phyloP scores from a whole-genome alignment of 2,797 vertebrate species.

The Bryconaethiops microstoma region DNA sequence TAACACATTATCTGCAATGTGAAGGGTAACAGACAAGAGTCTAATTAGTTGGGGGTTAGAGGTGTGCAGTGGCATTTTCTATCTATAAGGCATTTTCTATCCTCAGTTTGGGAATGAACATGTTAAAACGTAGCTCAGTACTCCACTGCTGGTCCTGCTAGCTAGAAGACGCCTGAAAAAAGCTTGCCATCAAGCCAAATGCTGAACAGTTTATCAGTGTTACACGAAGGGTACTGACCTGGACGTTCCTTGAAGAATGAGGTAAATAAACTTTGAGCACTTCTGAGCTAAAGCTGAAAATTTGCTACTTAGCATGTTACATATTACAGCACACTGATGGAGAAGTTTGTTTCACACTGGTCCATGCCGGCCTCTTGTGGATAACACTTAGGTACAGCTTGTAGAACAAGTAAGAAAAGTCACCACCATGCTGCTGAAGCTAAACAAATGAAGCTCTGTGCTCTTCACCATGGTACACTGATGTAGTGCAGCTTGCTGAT shows the following conservation, averaged over 20 bases:
- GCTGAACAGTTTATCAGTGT: too few species aligned
- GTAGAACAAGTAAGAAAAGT: not conserved
- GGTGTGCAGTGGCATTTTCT: too few species aligned
- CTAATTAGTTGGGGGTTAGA: too few species aligned
- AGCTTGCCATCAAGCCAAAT: too few species aligned
- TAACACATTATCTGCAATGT: too few species aligned
- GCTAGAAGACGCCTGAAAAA: too few species aligned
- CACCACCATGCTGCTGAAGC: not conserved
- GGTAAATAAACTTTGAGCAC: conserved; percentile 1
- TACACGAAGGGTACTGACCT: not conserved
- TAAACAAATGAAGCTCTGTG: not conserved
- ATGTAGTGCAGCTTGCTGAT: not conserved
- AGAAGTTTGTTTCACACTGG: not conserved
- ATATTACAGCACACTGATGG: not conserved
- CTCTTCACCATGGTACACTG: not conserved
- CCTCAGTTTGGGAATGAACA: too few species aligned
- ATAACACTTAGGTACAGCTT: not conserved
- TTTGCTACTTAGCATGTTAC: not conserved
- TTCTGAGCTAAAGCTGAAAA: not conserved
- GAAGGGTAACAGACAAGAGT: too few species aligned
- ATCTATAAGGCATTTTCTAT: too few species aligned
- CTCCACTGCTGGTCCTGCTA: too few species aligned
- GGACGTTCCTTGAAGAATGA: not conserved
- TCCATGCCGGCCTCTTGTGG: not conserved
- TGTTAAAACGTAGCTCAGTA: too few species aligned